Base-by-base conservation (phyloP, 2,113 vertebrate species). In the Ciconia stormi region DNA sequence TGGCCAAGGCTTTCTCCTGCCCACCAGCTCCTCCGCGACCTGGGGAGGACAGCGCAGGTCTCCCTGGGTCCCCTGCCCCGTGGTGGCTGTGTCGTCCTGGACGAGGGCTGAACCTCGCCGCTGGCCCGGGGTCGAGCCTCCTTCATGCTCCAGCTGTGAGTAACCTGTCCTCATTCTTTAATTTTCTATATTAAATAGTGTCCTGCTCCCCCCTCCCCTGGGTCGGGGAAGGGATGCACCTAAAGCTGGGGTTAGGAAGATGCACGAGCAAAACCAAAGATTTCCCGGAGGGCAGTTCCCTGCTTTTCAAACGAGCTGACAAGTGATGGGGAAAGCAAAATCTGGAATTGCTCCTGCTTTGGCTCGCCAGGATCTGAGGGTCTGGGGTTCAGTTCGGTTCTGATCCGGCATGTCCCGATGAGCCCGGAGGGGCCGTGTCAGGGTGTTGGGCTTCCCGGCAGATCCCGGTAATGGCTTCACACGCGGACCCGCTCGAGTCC, bases 401-500 rank as follows among this genome's bases (percentile, higher is more conserved):
- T 10, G 52, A 40, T 19, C 18, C 13, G 2, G 30, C 61, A 15
- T n/a, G 14, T 56, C 11, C 42, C 2, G 2, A 23, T 18, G 72
- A 46, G 71, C 42, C n/a, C 9, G 3, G 50, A 16, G 3, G 9
- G 32, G 19, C 50, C 13, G 1, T 9, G 6, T 58, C 16, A 15
- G 18, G 6, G 42, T 6, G n/a, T 19, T 32, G 22, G 42, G 52
- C 76, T 40, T 62, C 58, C 58, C 3, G 1, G 58, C 36, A 30
- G 65, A 15, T 34, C 25, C 22, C 5, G 9, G n/a, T 17, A 4
- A 20, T 2, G 34, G 23, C 61, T 27, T 40, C n/a, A 7, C 36
- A 1, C 27, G 2, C 0, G 5, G 84, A 15, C 13, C n/a, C 13
- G 0, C 26, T 50, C 1, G 25, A 29, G 30, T 11, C 52, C 36